These are phyloP conservation scores for Lepidochrysops patricia DNA, from an alignment of 2,888 invertebrate species.

Conservation along the genomic window DNA sequence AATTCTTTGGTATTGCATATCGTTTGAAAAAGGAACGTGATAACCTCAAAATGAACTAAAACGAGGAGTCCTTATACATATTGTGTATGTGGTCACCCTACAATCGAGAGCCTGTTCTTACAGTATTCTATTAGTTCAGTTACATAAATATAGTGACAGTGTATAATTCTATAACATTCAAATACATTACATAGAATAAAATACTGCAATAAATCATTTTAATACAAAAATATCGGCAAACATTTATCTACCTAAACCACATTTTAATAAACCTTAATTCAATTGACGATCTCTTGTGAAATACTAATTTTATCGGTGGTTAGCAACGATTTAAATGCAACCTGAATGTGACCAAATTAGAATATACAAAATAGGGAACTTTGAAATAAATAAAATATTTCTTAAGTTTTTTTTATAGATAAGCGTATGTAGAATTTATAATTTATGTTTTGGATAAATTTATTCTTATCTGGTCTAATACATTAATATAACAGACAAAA, in stretches of 20 bases:
- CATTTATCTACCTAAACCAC: not conserved
- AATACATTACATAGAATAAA: not conserved
- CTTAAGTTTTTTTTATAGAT: no score
- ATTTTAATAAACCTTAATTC: not conserved
- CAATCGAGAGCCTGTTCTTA: conserved; percentile 9
- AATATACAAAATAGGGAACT: not conserved
- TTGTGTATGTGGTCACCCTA: conserved; percentile 10
- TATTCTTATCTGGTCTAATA: not conserved
- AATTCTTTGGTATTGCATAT: not conserved
- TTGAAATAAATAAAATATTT: not conserved
- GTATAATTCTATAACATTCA: not conserved
- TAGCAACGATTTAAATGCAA: not conserved
- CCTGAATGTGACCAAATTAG: not conserved
- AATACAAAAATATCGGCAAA: not conserved
- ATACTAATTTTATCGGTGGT: not conserved
- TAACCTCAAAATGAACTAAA: not conserved
- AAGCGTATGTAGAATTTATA: not conserved
- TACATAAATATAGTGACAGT: not conserved
- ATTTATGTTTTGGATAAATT: not conserved
- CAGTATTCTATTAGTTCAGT: not conserved
- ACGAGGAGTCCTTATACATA: not conserved
- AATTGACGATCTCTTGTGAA: not conserved
- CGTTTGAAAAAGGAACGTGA: not conserved
- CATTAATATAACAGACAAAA: not conserved
- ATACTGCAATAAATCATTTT: not conserved